Percentiles rank a stretch among this genome's conserved stretches.
Conservation (phyloP, 1,140 invertebrate species). For the Drosophila seguyi region DNA sequence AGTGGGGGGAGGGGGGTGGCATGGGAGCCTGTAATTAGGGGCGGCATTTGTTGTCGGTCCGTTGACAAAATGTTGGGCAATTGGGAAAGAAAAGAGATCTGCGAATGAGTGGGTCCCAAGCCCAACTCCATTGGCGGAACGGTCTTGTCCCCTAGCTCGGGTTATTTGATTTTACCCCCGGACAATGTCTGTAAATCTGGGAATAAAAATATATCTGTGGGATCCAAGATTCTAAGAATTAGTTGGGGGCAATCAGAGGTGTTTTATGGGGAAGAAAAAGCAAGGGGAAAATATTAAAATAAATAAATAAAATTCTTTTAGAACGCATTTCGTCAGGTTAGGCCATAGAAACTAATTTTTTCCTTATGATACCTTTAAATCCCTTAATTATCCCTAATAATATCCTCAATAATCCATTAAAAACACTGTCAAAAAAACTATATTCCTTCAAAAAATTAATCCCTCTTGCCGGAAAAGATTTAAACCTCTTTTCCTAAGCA, state of each 20-base stretch:
- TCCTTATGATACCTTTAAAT: no score
- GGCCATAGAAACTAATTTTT: no score
- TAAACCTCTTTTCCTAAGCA: background rate
- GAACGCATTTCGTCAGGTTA: no score
- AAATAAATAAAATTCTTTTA: no score
- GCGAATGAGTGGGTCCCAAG: constrained; percentile 10
- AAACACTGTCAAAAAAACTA: no score
- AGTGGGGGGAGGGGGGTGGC: background rate
- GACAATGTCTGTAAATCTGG: background rate
- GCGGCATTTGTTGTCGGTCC: constrained; percentile 67
- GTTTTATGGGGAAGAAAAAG: no score
- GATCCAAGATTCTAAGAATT: background rate
- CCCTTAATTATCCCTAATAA: no score
- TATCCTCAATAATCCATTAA: no score
- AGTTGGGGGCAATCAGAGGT: background rate
- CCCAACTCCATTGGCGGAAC: constrained; percentile 17
- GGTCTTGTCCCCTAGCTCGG: background rate
- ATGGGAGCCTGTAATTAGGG: constrained; percentile 66
- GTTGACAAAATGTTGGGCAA: constrained; percentile 71
- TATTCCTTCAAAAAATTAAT: no score
- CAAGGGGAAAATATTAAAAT: background rate
- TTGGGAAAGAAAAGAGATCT: constrained; percentile 38
- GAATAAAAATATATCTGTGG: background rate
- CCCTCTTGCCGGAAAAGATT: background rate
- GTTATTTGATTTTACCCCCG: background rate